Evolutionary conservation across 92 coral and sea anemone genomes (phyloP).

Genomic region (Diadumene lineata): DNA sequence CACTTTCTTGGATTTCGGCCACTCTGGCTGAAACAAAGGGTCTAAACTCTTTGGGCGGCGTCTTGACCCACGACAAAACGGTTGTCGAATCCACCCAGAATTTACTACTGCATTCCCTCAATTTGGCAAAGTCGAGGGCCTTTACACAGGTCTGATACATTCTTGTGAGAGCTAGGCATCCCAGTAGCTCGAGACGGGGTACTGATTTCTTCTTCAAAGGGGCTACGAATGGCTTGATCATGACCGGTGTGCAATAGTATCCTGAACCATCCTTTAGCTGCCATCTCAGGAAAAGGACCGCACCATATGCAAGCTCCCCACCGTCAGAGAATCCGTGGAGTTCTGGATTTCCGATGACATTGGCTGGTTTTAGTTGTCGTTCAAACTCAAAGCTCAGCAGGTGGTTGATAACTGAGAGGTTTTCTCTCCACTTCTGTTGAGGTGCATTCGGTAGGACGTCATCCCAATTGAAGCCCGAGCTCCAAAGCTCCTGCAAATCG

Average conservation of each 20-base stretch:
- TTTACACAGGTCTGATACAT: slow-evolving; percentile 45
- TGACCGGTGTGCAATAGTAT: slow-evolving; percentile 48
- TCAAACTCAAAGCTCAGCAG: slow-evolving; percentile 41
- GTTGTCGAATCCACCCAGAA: slow-evolving; percentile 69
- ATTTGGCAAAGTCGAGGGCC: slow-evolving; percentile 43
- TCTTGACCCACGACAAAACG: slow-evolving; percentile 60
- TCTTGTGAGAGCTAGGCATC: slow-evolving; percentile 47
- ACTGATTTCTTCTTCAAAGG: slow-evolving; percentile 62
- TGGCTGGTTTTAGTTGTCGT: slow-evolving; percentile 59
- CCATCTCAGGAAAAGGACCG: slow-evolving; percentile 63
- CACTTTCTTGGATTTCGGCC: slow-evolving; percentile 61
- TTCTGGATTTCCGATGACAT: slow-evolving; percentile 57
- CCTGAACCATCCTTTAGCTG: slow-evolving; percentile 45
- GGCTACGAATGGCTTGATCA: slow-evolving; percentile 54
- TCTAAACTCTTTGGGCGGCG: slow-evolving; percentile 49
- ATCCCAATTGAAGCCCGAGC: slow-evolving; percentile 58
- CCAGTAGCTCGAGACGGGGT: slow-evolving; percentile 59
- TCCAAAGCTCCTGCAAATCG: slow-evolving; percentile 64
- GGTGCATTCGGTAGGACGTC: slow-evolving; percentile 51
- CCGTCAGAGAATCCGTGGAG: slow-evolving; percentile 61
- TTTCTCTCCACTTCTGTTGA: slow-evolving; percentile 53
- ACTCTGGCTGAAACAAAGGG: slow-evolving; percentile 65
- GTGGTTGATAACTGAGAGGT: slow-evolving; percentile 44
- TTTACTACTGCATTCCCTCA: no score
- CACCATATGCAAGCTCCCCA: slow-evolving; percentile 63